Evolutionary conservation across 2,113 vertebrate genomes (phyloP), one percentile per base, ranked within the genome.

Genomic region (Rhinoptilus africanus): DNA sequence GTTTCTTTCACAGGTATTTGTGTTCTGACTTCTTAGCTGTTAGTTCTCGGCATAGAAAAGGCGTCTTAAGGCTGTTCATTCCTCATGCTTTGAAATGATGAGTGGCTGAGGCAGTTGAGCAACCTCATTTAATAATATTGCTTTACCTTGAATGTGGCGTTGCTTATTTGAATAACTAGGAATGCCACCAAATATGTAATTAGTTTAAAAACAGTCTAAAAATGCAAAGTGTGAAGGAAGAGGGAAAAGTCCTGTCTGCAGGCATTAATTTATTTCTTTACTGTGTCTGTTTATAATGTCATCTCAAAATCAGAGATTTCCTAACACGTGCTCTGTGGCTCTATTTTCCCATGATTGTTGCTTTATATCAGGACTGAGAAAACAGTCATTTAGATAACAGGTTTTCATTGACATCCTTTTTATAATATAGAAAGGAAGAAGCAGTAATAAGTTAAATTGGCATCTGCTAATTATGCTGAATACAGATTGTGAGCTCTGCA

Each of bases 401-500:
- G 77, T 94, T 97, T 95, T 87, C 94, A 93, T 54, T 91, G 57
- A 95, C 88, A 95, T 74, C 74, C 67, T 80, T 76, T 97, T 88
- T 91, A 85, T 76, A 91, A 89, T 95, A 96, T 88, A 94, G 95
- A 89, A 97, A 85, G 81, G 78, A 95, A 96, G 93, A 93, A 95
- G 88, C 95, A 95, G 93, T 97, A 97, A 97, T 97, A 96, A 97
- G 94, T 96, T 94, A 94, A 97, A 96, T 96, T 97, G 97, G 96
- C 96, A 96, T 97, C 97, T 97, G 97, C 95, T 97, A 97, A 97
- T 97, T 97, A 97, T 97, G 90, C 96, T 89, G 96, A 96, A 96
- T 97, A 95, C 95, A 97, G 95, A 97, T 96, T 97, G 95, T 32
- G 26, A 97, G 96, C 95, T 97, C 94, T 96, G 91, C 94, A 97